phyloP scores from a whole-genome alignment of 2,888 invertebrate species.

The Baccha elongata region DNA sequence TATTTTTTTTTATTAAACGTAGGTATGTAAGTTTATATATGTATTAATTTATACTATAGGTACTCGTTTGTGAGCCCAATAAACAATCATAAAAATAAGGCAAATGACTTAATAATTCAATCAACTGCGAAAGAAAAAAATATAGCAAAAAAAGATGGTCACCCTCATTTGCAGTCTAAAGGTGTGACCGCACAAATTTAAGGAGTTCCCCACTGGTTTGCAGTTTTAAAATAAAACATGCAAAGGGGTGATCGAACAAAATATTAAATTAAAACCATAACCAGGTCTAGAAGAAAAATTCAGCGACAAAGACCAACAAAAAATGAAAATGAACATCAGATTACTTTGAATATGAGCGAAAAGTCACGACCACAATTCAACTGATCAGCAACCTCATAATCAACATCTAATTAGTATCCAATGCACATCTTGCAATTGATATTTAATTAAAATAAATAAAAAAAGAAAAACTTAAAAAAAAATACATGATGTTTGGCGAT shows the following conservation, averaged over 20 bases:
- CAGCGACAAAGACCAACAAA: neutral
- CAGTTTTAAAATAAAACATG: conserved; percentile 46
- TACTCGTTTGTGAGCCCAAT: neutral
- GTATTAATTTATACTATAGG: neutral
- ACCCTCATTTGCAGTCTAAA: conserved; percentile 58
- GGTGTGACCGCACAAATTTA: conserved; percentile 36
- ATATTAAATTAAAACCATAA: conserved; percentile 21
- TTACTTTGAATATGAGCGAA: conserved; percentile 49
- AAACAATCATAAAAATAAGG: conserved; percentile 21
- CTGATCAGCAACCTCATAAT: conserved; percentile 34
- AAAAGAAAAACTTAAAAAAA: conserved; percentile 2
- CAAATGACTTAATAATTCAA: conserved; percentile 48
- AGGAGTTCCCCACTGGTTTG: conserved; percentile 56
- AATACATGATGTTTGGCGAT: conserved; percentile 20
- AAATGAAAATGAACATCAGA: neutral
- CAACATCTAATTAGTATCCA: conserved; percentile 38
- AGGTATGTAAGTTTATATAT: neutral
- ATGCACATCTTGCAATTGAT: conserved; percentile 35
- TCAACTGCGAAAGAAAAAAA: conserved; percentile 23
- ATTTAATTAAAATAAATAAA: conserved; percentile 24
- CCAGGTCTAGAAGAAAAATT: conserved; percentile 11
- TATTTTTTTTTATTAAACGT: conserved; percentile 2
- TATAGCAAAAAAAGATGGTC: conserved; percentile 43
- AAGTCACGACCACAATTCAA: conserved; percentile 55
- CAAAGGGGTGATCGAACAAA: conserved; percentile 28